phyloP scores from a whole-genome alignment of 2,113 vertebrate species.

The Hystrix brachyura region DNA sequence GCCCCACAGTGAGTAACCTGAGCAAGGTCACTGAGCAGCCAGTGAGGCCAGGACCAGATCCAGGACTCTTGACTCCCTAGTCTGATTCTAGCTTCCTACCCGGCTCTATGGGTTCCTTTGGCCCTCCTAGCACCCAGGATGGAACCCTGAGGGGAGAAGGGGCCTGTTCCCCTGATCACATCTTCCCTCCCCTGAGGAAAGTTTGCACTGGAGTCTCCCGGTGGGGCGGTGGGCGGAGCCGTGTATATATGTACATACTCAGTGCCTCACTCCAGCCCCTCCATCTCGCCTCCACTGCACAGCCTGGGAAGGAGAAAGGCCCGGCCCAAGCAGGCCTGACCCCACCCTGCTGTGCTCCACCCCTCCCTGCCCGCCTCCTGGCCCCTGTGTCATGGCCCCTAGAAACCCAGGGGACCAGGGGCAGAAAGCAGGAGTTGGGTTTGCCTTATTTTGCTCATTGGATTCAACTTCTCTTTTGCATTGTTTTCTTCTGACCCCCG shows the following conservation, averaged over 20 bases:
- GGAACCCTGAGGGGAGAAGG: neutral
- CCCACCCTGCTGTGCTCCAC: constrained; percentile 41
- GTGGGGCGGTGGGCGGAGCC: constrained; percentile 35
- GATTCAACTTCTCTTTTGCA: constrained; percentile 78
- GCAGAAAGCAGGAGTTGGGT: constrained; percentile 80
- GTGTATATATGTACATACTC: constrained; percentile 88
- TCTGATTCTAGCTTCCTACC: neutral
- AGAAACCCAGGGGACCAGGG: constrained; percentile 49
- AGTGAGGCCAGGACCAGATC: neutral
- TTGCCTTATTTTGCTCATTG: constrained; percentile 87
- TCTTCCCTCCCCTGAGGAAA: constrained; percentile 78
- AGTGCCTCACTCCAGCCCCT: constrained; percentile 74
- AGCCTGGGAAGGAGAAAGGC: constrained; percentile 58
- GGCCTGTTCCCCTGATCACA: neutral
- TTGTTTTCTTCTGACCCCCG: constrained; percentile 33
- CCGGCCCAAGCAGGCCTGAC: constrained; percentile 73
- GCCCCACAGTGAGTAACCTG: neutral
- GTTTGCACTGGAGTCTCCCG: constrained; percentile 82
- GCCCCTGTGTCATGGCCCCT: neutral
- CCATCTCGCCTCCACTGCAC: constrained; percentile 59
- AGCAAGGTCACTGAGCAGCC: neutral
- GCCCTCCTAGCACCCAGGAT: neutral
- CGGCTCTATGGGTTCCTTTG: neutral
- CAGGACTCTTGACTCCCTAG: neutral
- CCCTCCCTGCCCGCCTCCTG: constrained; percentile 47